Percentiles rank a stretch among this genome's conserved stretches.
phyloP scores from a whole-genome alignment of 2,888 invertebrate species.

The Sminthurinus aureus region DNA sequence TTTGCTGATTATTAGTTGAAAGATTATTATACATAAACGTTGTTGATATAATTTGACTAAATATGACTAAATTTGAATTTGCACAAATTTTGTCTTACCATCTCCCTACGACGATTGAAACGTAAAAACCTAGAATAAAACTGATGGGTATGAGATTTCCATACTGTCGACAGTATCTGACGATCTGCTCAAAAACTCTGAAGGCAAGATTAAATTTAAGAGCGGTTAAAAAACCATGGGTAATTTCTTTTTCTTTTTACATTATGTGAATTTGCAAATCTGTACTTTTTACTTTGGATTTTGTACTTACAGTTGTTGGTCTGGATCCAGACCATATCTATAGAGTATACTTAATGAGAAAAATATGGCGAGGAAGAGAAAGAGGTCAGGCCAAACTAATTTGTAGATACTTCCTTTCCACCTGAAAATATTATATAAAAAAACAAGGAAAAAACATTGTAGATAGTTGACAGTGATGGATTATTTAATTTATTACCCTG shows the following conservation, averaged over 20 bases:
- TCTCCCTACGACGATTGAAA: constrained; percentile 88
- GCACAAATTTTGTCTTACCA: constrained; percentile 67
- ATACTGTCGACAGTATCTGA: constrained; percentile 84
- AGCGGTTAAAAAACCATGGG: too few species aligned
- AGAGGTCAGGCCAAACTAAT: constrained; percentile 87
- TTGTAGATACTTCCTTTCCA: constrained; percentile 97
- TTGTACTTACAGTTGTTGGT: constrained; percentile 74
- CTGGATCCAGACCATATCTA: constrained; percentile 72
- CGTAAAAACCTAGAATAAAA: constrained; percentile 94
- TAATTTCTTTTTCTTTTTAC: too few species aligned
- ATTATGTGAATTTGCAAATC: background rate
- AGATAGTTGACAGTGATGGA: background rate
- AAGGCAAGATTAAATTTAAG: constrained; percentile 58
- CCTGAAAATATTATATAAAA: constrained; percentile 67
- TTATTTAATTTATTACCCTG: background rate
- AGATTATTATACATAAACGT: too few species aligned
- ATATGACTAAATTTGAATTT: background rate
- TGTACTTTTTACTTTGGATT: too few species aligned
- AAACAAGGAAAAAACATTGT: background rate
- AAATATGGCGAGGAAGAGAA: constrained; percentile 80
- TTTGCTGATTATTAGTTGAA: too few species aligned
- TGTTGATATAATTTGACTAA: too few species aligned
- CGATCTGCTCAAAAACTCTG: constrained; percentile 83
- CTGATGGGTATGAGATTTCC: constrained; percentile 89
- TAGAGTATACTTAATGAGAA: constrained; percentile 81